Base-by-base conservation (phyloP, 2,113 vertebrate genomes). In the Chascanopsetta lugubris region DNA sequence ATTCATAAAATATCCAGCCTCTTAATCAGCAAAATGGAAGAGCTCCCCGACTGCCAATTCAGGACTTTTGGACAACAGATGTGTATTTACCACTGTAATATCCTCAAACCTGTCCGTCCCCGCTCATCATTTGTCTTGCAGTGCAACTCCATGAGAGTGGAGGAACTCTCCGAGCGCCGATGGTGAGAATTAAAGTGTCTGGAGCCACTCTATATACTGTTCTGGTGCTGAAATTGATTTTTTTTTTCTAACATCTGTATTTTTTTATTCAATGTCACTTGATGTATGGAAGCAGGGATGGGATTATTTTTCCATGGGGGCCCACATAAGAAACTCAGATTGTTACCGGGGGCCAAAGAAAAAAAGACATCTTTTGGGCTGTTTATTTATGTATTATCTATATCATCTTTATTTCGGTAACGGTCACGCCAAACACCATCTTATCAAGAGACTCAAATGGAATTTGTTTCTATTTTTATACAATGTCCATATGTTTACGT, bases 1-100 rank as follows among this genome's bases (percentile, higher is more conserved):
- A 83, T 65, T 64, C 68, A 76, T 89, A 70, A 89, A 80, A 76
- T 77, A 84, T 69, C 47, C 60, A 72, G 77, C 68, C 62, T 83
- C 81, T 89, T 89, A 84, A 90, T 92, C 87, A 90, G 79, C 71
- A 80, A 76, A 85, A 77, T 71, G 67, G 80, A 75, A 54, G 46
- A 55, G 65, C 58, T 66, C 46, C n/a, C 60, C 22, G 50, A 61
- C 67, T 81, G 83, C 59, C 84, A 85, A 58, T 82, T 87, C 65
- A 69, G 77, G 75, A 77, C 69, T 85, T 80, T 82, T 78, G 73
- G 79, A 80, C 71, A 81, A 86, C 47, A 74, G 72, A 85, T 77
- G 68, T 8, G 55, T 67, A 75, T 80, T 82, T 82, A 76, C 73
- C 74, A 59, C 69, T 11, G 51, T 77, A 64, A 85, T 85, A 73